phyloP scores from a whole-genome alignment of 1,140 invertebrate genomes.

The Apis mellifera region DNA sequence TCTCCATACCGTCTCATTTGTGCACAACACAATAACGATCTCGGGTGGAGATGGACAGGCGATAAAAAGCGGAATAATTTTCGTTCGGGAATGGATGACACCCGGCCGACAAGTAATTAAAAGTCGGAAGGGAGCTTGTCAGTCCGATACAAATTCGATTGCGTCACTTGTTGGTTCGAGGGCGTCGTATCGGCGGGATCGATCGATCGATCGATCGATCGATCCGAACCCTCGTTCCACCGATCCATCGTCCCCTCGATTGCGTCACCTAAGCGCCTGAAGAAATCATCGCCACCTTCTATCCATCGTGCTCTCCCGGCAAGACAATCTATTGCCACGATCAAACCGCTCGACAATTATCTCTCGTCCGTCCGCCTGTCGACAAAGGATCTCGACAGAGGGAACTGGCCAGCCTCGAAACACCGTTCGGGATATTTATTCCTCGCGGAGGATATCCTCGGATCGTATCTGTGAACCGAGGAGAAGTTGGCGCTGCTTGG shows the following conservation, averaged over 20 bases:
- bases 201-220: conserved; percentile 58
- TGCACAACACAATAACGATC: conserved; percentile 2
- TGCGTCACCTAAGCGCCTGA: conserved; percentile 47
- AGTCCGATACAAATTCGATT: conserved; percentile 46
- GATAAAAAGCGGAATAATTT: conserved; percentile 21
- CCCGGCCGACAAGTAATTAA: conserved; percentile 47
- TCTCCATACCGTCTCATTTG: not conserved
- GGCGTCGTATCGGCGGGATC: conserved; percentile 56
- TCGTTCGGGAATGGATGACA: conserved; percentile 16
- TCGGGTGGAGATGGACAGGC: not conserved
- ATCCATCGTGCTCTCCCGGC: conserved; percentile 15
- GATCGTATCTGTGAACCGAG: conserved; percentile 33
- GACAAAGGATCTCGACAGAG: conserved; percentile 45
- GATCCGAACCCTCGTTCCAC: conserved; percentile 42
- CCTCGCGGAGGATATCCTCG: conserved; percentile 31
- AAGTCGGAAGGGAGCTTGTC: conserved; percentile 27
- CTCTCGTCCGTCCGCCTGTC: conserved; percentile 51
- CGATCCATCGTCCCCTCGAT: conserved; percentile 36
- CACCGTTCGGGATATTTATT: conserved; percentile 44
- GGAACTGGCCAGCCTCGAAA: conserved; percentile 37
- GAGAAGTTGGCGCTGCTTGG: conserved; percentile 16
- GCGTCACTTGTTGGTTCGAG: conserved; percentile 44
- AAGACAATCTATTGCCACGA: conserved; percentile 52
- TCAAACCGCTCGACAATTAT: conserved; percentile 52
- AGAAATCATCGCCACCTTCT: conserved; percentile 52